Conservation (phyloP, 2,888 invertebrate species). For the Erannis defoliaria region DNA sequence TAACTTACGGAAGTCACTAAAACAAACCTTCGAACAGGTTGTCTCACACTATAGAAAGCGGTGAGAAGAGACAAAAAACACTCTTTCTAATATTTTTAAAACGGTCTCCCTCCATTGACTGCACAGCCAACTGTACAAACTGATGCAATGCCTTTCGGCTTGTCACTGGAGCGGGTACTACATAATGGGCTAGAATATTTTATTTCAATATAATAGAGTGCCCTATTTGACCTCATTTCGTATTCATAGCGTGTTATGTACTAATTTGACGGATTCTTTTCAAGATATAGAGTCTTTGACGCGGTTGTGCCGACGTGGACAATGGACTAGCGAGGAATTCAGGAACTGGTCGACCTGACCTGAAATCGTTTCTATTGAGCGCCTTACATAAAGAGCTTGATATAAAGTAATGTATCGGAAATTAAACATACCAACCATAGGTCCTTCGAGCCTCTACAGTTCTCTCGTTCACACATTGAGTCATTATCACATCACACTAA, state of each 20-base stretch:
- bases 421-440: no score
- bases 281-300: constrained; percentile 78
- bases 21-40: constrained; percentile 32
- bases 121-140: constrained; percentile 81
- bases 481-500: no score
- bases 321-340: constrained; percentile 58
- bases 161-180: constrained; percentile 67
- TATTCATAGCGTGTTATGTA: constrained; percentile 83
- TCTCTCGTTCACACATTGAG: no score
- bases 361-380: constrained; percentile 11
- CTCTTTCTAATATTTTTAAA: constrained; percentile 64
- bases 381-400: background rate
- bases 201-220: constrained; percentile 83
- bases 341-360: constrained; percentile 32
- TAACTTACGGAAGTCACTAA: constrained; percentile 39
- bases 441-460: no score
- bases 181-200: constrained; percentile 83
- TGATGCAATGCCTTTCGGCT: constrained; percentile 76
- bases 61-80: constrained; percentile 56
- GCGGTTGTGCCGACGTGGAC: constrained; percentile 66
- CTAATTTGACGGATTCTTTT: constrained; percentile 84
- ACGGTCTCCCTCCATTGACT: constrained; percentile 63
- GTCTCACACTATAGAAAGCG: constrained; percentile 41
- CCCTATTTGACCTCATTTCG: constrained; percentile 84
- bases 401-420: no score